A percentile compares a stretch with the other conserved stretches of the same genome.
Conservation (phyloP, 1,140 invertebrate genomes). For the Scylla paramamosain region DNA sequence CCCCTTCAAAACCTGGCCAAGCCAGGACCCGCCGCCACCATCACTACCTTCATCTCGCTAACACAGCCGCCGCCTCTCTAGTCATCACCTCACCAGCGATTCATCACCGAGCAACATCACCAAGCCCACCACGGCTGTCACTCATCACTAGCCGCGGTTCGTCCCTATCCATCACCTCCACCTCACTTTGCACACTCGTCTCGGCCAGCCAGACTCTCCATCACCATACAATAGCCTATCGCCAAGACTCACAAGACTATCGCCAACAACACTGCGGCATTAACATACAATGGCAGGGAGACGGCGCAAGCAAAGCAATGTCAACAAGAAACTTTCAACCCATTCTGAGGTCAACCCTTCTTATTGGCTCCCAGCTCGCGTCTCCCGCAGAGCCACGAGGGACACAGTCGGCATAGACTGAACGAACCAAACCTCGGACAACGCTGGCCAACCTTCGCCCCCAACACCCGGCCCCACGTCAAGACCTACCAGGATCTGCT, state of each 20-base stretch:
- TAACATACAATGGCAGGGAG: neutral
- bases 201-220: neutral
- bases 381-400: neutral
- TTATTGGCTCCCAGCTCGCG: constrained; percentile 9
- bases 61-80: neutral
- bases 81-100: neutral
- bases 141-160: neutral
- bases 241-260: neutral
- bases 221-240: constrained; percentile 22
- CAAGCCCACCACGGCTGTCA: neutral
- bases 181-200: neutral
- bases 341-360: neutral
- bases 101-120: neutral
- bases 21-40: neutral
- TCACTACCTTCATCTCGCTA: neutral
- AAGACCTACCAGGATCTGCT: neutral
- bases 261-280: neutral
- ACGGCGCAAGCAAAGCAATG: neutral
- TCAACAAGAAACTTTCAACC: neutral
- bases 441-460: neutral
- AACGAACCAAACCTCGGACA: neutral
- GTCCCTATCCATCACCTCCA: neutral
- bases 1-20: neutral
- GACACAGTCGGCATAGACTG: neutral
- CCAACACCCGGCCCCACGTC: neutral